phyloP scores from a whole-genome alignment of 2,888 invertebrate genomes.

The Embidobia sp. region DNA sequence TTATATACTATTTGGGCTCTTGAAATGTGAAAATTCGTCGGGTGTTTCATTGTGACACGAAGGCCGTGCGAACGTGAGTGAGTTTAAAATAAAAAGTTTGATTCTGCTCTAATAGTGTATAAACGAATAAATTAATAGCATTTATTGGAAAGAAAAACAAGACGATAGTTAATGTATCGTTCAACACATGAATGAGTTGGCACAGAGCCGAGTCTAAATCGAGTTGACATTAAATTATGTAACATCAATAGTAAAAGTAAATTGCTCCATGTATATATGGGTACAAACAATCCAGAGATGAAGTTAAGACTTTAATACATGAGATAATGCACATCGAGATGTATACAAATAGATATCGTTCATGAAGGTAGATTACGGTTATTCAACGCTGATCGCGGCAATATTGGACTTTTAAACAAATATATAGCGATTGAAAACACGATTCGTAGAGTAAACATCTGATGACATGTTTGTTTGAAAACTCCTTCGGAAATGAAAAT shows the following conservation, averaged over 20 bases:
- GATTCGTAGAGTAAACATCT: too few species aligned
- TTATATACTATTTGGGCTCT: constrained; percentile 2
- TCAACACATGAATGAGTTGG: constrained; percentile 63
- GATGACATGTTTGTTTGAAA: not conserved
- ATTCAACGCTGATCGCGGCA: not conserved
- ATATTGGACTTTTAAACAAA: not conserved
- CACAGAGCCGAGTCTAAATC: constrained; percentile 62
- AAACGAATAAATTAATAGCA: constrained; percentile 51
- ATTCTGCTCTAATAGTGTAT: constrained; percentile 18
- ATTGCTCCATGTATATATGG: constrained; percentile 56
- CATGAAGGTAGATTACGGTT: constrained; percentile 3
- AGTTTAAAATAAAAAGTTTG: constrained; percentile 39
- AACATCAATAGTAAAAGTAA: constrained; percentile 64
- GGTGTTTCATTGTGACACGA: constrained; percentile 8
- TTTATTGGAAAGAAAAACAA: constrained; percentile 61
- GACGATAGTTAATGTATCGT: constrained; percentile 45
- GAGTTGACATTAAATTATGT: constrained; percentile 67
- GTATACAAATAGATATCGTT: constrained; percentile 18
- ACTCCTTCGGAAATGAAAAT: too few species aligned
- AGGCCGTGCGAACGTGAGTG: constrained; percentile 6
- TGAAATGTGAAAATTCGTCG: not conserved
- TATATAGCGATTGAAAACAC: not conserved
- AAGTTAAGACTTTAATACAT: constrained; percentile 35
- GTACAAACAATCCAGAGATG: constrained; percentile 38
- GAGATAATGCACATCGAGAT: constrained; percentile 35